A percentile compares a stretch with the other conserved stretches of the same genome.
Evolutionary conservation across 2,113 vertebrate genomes (phyloP).

Genomic region (Rhynchomys soricoides): DNA sequence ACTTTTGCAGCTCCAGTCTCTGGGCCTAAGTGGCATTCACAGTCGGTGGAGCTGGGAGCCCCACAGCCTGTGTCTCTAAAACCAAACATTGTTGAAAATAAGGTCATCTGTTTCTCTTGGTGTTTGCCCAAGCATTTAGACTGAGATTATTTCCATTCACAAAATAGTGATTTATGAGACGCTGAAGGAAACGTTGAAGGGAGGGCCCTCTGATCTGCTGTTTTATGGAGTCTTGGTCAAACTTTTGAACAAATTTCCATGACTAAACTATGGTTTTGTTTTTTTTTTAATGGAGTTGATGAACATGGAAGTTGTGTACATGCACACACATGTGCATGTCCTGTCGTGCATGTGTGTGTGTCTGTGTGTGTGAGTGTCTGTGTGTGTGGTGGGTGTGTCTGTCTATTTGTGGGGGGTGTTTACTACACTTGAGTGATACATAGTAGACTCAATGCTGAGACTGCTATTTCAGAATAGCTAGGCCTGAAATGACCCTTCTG

Average conservation of each 20-base stretch:
- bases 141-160: constrained; percentile 77
- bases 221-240: constrained; percentile 54
- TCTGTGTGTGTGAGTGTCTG: not conserved
- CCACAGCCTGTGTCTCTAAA: constrained; percentile 52
- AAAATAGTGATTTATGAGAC: constrained; percentile 77
- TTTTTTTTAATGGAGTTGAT: not conserved
- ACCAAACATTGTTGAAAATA: constrained; percentile 64
- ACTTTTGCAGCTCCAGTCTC: constrained; percentile 14
- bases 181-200: constrained; percentile 51
- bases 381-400: not conserved
- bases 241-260: constrained; percentile 22
- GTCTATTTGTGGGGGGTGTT: not conserved
- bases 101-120: constrained; percentile 81
- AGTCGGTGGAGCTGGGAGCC: not conserved
- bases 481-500: not conserved
- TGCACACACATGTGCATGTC: not conserved
- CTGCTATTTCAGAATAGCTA: not conserved
- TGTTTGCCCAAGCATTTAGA: constrained; percentile 73
- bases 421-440: not conserved
- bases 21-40: not conserved
- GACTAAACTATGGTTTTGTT: constrained; percentile 31
- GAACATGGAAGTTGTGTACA: not conserved
- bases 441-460: not conserved
- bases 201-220: constrained; percentile 74
- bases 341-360: too few relatives aligned